These are phyloP conservation scores for Amazona vittata DNA, from an alignment of 2,113 vertebrate species.

Conservation along the genomic window DNA sequence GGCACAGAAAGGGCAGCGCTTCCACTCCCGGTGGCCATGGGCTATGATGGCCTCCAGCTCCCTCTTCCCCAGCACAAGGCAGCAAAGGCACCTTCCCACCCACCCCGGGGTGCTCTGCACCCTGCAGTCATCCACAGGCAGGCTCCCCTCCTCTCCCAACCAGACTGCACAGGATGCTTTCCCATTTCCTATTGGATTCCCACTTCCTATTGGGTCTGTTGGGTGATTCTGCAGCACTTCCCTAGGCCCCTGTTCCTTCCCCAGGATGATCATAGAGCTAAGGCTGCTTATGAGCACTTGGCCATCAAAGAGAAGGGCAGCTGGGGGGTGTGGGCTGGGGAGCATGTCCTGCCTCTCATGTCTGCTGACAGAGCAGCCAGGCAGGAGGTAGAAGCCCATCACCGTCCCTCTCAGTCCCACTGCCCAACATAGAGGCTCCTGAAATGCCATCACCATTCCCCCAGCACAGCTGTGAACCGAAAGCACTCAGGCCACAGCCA, in stretches of 20 bases:
- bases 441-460: background rate
- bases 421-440: rapidly evolving
- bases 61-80: background rate
- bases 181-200: too few species aligned
- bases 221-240: background rate
- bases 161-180: rapidly evolving
- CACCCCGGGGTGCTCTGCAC: rapidly evolving
- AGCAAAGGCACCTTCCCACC: background rate
- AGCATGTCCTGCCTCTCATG: background rate
- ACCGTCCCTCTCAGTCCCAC: rapidly evolving
- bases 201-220: too few species aligned
- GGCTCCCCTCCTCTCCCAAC: too few species aligned
- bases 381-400: rapidly evolving
- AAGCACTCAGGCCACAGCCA: rapidly evolving
- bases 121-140: rapidly evolving
- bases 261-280: rapidly evolving
- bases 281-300: background rate
- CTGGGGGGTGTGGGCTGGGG: background rate
- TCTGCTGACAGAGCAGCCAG: background rate
- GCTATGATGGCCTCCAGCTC: background rate
- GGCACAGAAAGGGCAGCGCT: rapidly evolving
- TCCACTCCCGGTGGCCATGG: rapidly evolving
- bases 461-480: background rate
- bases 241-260: rapidly evolving
- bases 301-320: background rate